Conservation (phyloP, 2,888 invertebrate genomes). For the Phania funesta region DNA sequence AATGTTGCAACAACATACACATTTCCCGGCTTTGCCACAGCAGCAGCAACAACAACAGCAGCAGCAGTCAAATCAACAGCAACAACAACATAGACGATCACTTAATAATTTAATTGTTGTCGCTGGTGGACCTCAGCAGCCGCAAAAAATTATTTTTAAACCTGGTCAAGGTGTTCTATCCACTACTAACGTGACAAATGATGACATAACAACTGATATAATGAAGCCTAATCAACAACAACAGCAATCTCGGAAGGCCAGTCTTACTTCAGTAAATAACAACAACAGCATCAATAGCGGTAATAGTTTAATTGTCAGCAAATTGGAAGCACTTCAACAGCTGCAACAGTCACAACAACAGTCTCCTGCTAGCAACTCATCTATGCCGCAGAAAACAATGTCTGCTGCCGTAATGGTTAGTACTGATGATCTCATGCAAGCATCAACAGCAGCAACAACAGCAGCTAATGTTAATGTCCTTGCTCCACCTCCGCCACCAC, state of each 20-base stretch:
- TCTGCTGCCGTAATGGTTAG: slow-evolving; percentile 79
- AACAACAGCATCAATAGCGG: slow-evolving; percentile 40
- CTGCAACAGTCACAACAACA: slow-evolving; percentile 50
- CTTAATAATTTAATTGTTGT: slow-evolving; percentile 79
- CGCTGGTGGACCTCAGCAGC: slow-evolving; percentile 76
- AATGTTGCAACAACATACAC: slow-evolving; percentile 74
- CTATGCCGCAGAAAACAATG: slow-evolving; percentile 75
- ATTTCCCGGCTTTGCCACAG: slow-evolving; percentile 74
- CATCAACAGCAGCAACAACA: slow-evolving; percentile 42
- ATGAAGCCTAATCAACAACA: slow-evolving; percentile 58
- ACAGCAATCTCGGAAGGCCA: slow-evolving; percentile 70
- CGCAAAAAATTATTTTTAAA: slow-evolving; percentile 76
- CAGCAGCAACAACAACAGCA: slow-evolving; percentile 70
- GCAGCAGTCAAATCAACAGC: slow-evolving; percentile 67
- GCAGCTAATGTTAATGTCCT: slow-evolving; percentile 55
- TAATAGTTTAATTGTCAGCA: slow-evolving; percentile 39
- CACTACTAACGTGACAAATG: slow-evolving; percentile 54
- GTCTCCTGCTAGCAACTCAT: slow-evolving; percentile 22
- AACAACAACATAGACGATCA: slow-evolving; percentile 76
- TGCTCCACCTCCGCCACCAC: slow-evolving; percentile 69
- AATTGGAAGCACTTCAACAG: slow-evolving; percentile 57
- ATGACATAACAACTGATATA: slow-evolving; percentile 59
- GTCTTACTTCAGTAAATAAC: slow-evolving; percentile 46
- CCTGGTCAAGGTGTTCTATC: slow-evolving; percentile 76
- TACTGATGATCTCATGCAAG: slow-evolving; percentile 73